Evolutionary conservation across 2,888 invertebrate genomes (phyloP).

Genomic region (Oligia latruncula): DNA sequence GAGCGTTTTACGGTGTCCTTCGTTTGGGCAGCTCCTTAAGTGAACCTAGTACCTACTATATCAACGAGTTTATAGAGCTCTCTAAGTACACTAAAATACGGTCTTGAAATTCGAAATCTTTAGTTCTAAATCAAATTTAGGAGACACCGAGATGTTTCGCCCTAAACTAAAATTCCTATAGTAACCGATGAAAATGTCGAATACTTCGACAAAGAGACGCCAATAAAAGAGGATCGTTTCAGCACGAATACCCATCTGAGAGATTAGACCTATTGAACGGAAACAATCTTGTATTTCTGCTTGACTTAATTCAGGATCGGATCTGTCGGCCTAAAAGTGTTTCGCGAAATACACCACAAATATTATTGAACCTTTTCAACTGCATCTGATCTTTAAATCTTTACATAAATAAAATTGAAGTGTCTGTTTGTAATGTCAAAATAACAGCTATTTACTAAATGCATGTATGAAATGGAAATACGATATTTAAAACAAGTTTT

Average conservation of each 20-base stretch:
- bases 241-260: slow-evolving; percentile 88
- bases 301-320: slow-evolving; percentile 81
- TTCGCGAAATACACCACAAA: slow-evolving; percentile 71
- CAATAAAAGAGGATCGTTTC: slow-evolving; percentile 88
- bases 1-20: background rate
- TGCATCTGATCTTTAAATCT: slow-evolving; percentile 18
- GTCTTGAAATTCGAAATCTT: slow-evolving; percentile 37
- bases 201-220: slow-evolving; percentile 83
- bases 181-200: slow-evolving; percentile 78
- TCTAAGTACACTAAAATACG: slow-evolving; percentile 18
- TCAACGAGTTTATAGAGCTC: slow-evolving; percentile 1
- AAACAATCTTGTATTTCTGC: slow-evolving; percentile 89
- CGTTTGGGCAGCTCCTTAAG: background rate
- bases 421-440: too few relatives aligned
- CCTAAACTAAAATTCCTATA: slow-evolving; percentile 68
- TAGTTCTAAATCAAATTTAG: slow-evolving; percentile 42
- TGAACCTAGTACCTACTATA: slow-evolving; percentile 1
- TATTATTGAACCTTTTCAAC: slow-evolving; percentile 61
- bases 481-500: too few relatives aligned
- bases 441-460: too few relatives aligned
- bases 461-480: too few relatives aligned
- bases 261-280: slow-evolving; percentile 88
- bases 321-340: slow-evolving; percentile 76
- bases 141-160: slow-evolving; percentile 47
- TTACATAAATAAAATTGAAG: too few relatives aligned